A percentile compares a stretch with the other conserved stretches of the same genome.
phyloP scores from a whole-genome alignment of 2,113 vertebrate species.

The Poeciliopsis occidentalis region DNA sequence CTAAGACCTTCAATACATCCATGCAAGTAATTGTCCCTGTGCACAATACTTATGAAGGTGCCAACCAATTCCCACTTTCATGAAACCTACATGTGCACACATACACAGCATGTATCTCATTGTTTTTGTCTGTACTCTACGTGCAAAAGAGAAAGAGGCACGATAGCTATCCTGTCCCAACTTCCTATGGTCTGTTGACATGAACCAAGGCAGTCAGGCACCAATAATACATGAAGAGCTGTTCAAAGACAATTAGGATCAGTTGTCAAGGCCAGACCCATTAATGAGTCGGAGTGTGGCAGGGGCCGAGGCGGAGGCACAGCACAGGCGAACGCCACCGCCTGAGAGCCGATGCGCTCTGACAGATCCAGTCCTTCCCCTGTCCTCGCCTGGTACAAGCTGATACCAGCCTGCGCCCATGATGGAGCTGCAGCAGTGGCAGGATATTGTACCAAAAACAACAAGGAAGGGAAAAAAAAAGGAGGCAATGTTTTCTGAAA shows the following conservation, averaged over 20 bases:
- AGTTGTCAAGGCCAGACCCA: conserved; percentile 93
- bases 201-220: conserved; percentile 93
- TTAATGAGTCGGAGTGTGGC: conserved; percentile 93
- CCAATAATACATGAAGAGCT: conserved; percentile 97
- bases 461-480: not conserved
- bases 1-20: no score
- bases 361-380: conserved; percentile 95
- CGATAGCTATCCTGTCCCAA: conserved; percentile 72
- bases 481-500: conserved; percentile 88
- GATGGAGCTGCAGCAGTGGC: conserved; percentile 83
- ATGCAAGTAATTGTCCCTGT: not conserved
- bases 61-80: not conserved
- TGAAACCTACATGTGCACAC: not conserved
- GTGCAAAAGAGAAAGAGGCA: conserved; percentile 56
- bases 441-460: conserved; percentile 83
- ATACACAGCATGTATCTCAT: not conserved
- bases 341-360: conserved; percentile 87
- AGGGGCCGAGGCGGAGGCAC: conserved; percentile 87
- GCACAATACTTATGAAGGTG: not conserved
- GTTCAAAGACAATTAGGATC: conserved; percentile 98
- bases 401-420: conserved; percentile 89
- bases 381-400: conserved; percentile 92
- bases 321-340: conserved; percentile 60
- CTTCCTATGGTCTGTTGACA: conserved; percentile 89
- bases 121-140: conserved; percentile 15